phyloP scores from a whole-genome alignment of 2,888 invertebrate genomes.

The Conistra vaccinii region DNA sequence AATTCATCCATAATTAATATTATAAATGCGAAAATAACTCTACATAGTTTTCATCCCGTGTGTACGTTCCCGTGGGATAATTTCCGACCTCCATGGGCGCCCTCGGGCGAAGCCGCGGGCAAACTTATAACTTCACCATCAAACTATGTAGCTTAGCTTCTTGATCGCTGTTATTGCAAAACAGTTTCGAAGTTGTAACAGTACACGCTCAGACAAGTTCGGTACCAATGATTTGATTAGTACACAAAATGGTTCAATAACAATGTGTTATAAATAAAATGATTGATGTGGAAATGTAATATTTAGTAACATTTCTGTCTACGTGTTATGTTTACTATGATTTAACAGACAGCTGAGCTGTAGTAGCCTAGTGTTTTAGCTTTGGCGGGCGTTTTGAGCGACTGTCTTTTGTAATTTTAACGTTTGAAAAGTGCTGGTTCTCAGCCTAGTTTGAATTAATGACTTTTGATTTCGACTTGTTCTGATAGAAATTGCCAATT shows the following conservation, averaged over 20 bases:
- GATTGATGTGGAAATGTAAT: neutral
- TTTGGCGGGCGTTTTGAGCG: no score
- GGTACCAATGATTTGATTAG: conserved; percentile 4
- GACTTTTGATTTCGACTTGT: neutral
- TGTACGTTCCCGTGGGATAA: neutral
- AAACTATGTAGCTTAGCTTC: neutral
- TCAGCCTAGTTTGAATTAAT: neutral
- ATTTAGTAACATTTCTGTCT: neutral
- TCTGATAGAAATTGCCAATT: neutral
- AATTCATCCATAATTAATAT: neutral
- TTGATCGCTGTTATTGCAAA: conserved; percentile 3
- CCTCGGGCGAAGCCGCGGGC: neutral
- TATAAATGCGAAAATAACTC: neutral
- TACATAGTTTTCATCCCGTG: no score
- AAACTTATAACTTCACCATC: no score
- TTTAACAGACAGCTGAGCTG: neutral
- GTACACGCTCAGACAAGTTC: conserved; percentile 11
- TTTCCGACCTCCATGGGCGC: no score
- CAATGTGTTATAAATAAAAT: neutral
- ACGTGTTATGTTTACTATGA: neutral
- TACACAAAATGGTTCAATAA: neutral
- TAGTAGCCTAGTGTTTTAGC: no score
- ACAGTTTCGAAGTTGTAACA: neutral
- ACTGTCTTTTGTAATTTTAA: neutral
- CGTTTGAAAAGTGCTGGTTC: neutral